phyloP scores from a whole-genome alignment of 2,113 vertebrate species.

The Rhynchopsitta pachyrhyncha region DNA sequence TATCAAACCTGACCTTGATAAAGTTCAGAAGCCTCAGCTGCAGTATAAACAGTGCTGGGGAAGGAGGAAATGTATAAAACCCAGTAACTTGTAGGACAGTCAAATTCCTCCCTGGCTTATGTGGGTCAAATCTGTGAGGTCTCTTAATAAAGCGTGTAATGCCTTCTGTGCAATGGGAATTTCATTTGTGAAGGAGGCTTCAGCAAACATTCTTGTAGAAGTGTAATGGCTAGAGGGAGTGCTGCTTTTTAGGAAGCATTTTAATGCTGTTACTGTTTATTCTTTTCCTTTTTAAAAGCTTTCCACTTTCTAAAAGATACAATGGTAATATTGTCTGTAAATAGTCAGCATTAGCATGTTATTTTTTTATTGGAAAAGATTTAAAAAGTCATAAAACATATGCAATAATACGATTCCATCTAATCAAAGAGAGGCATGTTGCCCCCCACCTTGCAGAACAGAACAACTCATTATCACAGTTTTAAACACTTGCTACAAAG shows the following conservation, averaged over 20 bases:
- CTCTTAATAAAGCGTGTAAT: not conserved
- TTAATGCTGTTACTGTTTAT: not conserved
- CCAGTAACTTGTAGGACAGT: not conserved
- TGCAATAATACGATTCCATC: not conserved
- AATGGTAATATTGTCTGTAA: not conserved
- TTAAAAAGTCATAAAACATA: not conserved
- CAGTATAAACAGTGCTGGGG: not conserved
- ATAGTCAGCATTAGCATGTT: not conserved
- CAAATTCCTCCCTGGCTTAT: not conserved
- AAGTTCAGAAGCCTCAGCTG: not conserved
- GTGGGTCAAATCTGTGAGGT: not conserved
- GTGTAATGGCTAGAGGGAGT: not conserved
- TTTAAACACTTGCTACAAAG: not conserved
- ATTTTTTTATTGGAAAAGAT: not conserved
- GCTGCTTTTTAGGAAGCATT: not conserved
- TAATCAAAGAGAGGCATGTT: fast-evolving
- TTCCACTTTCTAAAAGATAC: not conserved
- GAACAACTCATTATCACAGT: fast-evolving
- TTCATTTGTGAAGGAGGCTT: not conserved
- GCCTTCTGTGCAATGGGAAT: not conserved
- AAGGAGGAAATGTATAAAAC: not conserved
- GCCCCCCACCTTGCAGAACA: not conserved
- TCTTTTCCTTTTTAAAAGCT: not conserved
- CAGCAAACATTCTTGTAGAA: not conserved
- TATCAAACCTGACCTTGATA: constrained; percentile 11